These are phyloP conservation scores for Vannuccia rotundouncinata DNA, from an alignment of 2,888 invertebrate species.

Conservation along the genomic window DNA sequence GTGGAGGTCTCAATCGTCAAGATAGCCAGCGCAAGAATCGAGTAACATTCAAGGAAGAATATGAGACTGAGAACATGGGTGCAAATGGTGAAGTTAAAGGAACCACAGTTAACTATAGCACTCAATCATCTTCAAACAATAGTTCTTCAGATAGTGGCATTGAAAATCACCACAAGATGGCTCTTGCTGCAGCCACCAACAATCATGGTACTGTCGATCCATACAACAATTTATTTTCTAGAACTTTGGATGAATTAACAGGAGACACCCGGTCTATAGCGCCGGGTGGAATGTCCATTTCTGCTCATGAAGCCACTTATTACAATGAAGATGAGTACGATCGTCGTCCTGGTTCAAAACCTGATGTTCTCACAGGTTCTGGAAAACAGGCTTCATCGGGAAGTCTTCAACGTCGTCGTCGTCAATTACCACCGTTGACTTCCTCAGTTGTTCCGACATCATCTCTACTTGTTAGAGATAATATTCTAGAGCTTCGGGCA, in stretches of 20 bases:
- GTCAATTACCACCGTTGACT: neutral
- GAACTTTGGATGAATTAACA: no score
- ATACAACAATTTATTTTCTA: no score
- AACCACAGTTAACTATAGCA: no score
- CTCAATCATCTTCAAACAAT: neutral
- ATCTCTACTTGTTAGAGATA: neutral
- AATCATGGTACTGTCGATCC: no score
- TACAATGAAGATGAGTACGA: neutral
- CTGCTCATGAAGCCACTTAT: neutral
- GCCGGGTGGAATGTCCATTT: neutral
- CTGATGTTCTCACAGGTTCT: neutral
- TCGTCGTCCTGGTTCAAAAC: neutral
- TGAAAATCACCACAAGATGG: neutral
- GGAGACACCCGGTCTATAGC: no score
- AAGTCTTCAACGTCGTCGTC: neutral
- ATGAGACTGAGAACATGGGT: neutral
- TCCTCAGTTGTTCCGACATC: neutral
- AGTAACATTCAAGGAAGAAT: neutral
- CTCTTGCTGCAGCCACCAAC: neutral
- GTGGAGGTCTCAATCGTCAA: neutral
- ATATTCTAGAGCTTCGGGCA: neutral
- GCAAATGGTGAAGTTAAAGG: no score
- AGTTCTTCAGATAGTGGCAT: neutral
- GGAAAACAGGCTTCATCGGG: neutral
- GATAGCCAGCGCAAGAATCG: neutral